phyloP scores from a whole-genome alignment of 2,888 invertebrate species.

The Agrochola lota region DNA sequence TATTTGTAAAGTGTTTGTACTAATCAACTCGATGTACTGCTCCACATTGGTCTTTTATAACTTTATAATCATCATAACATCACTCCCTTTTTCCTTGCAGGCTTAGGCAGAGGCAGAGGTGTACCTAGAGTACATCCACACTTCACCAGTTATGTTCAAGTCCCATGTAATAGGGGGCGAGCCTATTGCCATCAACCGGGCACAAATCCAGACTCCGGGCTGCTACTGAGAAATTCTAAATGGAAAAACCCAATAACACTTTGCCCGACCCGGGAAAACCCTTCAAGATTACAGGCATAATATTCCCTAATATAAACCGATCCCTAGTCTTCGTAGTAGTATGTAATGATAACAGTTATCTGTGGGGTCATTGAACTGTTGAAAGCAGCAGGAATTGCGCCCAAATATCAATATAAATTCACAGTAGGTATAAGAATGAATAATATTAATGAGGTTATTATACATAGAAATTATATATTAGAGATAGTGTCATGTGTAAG shows the following conservation, averaged over 20 bases:
- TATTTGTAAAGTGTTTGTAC: background rate
- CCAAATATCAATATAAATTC: background rate
- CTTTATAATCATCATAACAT: too few species aligned
- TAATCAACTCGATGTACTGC: background rate
- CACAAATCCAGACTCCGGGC: too few species aligned
- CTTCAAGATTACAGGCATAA: background rate
- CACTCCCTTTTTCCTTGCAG: too few species aligned
- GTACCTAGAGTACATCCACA: too few species aligned
- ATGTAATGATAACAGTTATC: constrained; percentile 1
- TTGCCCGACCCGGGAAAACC: background rate
- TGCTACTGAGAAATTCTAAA: too few species aligned
- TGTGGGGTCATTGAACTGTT: constrained; percentile 14
- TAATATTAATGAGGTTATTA: constrained; percentile 17
- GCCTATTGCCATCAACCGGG: too few species aligned
- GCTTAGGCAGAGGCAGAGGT: too few species aligned
- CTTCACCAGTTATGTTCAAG: too few species aligned
- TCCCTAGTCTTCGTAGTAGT: background rate
- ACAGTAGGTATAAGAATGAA: background rate
- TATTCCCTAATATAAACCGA: too few species aligned
- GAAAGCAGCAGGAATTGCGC: background rate
- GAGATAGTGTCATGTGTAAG: constrained; percentile 14
- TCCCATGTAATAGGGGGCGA: too few species aligned
- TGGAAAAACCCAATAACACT: too few species aligned
- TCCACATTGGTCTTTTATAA: background rate
- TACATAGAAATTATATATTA: constrained; percentile 12